A percentile compares a stretch with the other conserved stretches of the same genome.
phyloP scores from a whole-genome alignment of 2,797 vertebrate genomes.

The Acanthiza pusilla region DNA sequence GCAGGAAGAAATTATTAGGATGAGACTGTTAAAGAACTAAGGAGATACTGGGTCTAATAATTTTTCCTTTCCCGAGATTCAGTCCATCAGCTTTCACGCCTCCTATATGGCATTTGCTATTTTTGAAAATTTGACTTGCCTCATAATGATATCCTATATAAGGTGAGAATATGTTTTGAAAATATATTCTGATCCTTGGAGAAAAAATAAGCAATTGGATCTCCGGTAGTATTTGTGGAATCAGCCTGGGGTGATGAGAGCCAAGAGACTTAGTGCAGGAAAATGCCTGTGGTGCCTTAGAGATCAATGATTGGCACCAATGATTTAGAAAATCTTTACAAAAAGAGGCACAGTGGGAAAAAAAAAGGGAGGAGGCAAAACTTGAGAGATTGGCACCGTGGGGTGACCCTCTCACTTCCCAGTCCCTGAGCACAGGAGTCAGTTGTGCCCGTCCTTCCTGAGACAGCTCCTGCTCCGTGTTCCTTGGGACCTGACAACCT shows the following conservation, averaged over 20 bases:
- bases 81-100: neutral
- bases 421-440: neutral
- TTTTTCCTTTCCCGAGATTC: neutral
- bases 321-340: no score
- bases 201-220: neutral
- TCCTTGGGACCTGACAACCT: neutral
- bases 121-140: neutral
- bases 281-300: neutral
- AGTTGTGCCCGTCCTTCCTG: accelerated
- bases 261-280: neutral
- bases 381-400: neutral
- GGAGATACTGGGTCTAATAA: neutral
- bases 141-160: neutral
- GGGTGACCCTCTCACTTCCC: neutral
- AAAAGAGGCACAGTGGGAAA: neutral
- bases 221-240: neutral
- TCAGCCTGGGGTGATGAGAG: neutral
- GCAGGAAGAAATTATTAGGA: neutral
- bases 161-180: neutral
- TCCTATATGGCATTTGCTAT: neutral
- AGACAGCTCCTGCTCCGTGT: neutral
- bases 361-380: neutral
- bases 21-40: neutral
- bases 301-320: neutral
- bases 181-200: neutral